Base-by-base conservation (phyloP, 2,888 invertebrate species). In the Caenorhabditis sp. region DNA sequence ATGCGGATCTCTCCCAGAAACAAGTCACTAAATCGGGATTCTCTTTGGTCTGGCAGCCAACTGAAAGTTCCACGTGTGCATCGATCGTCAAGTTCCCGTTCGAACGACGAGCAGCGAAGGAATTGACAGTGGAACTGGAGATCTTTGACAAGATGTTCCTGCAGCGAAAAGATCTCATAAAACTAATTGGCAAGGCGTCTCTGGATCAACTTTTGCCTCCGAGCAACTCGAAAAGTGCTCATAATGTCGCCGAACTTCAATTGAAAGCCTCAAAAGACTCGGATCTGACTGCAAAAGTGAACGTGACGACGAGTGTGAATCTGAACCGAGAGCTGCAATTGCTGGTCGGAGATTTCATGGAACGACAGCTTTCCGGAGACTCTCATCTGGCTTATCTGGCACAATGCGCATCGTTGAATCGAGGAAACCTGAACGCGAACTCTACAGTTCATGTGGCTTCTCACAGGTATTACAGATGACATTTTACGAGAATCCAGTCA, bases 111-210 rank as follows among this genome's bases (percentile, higher is more conserved):
- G 80, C 77, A 0, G 76, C 85, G 6, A 86, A 86, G 58, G 83
- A 82, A 18, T 51, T 89, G 50, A 65, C 69, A 1, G 83, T 87
- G 11, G 87, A 88, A 56, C 51, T 89, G 24, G 89, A 89, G 40
- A 81, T 92, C 6, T 92, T 87, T 68, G 92, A 91, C 74, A 92
- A 92, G 82, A 90, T 91, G 37, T 91, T 93, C 90, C 88, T 92
- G 88, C 90, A 93, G 91, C 79, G 92, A 90, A 87, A 89, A 85
- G 81, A 92, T 90, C 80, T 92, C 89, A 69, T 90, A 83, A 76
- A 86, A 51, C 58, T 87, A 61, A 70, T 80, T 35, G 87, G 87
- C 53, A 82, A 80, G 26, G 85, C 80, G 13, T 78, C 85, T n/a
- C 56, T 87, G 15, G 87, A 87, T 71, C 77, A 90, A 85, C 71